phyloP scores from a whole-genome alignment of 2,113 vertebrate genomes.

The Phycodurus eques region DNA sequence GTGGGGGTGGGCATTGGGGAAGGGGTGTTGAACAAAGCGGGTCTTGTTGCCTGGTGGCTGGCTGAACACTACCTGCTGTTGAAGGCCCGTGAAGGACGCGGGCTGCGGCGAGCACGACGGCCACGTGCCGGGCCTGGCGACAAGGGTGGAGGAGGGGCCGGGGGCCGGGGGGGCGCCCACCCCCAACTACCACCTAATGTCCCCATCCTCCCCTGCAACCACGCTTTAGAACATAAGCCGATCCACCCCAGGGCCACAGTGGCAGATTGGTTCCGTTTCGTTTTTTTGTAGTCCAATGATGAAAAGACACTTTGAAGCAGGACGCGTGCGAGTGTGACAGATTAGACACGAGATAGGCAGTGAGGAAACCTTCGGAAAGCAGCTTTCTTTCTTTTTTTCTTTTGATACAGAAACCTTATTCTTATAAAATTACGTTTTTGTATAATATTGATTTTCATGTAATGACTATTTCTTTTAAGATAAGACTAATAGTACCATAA shows the following conservation, averaged over 20 bases:
- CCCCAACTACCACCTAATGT: not conserved
- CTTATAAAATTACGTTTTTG: no score
- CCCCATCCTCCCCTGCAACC: conserved; percentile 1
- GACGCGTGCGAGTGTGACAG: not conserved
- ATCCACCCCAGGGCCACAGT: not conserved
- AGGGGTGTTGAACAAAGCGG: conserved; percentile 66
- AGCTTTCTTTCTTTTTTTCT: no score
- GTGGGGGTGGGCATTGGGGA: no score
- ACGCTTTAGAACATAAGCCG: conserved; percentile 3
- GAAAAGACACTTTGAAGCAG: not conserved
- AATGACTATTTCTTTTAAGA: no score
- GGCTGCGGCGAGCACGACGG: conserved; percentile 61
- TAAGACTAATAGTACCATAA: no score
- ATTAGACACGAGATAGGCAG: conserved; percentile 8
- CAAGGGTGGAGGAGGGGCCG: conserved; percentile 37
- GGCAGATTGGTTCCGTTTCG: not conserved
- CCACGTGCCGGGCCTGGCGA: conserved; percentile 63
- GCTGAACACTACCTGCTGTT: conserved; percentile 77
- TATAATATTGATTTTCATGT: no score
- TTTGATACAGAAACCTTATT: no score
- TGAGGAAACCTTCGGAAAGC: not conserved
- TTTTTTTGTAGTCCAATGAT: not conserved
- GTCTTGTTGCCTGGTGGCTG: conserved; percentile 64
- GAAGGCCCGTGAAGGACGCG: conserved; percentile 71
- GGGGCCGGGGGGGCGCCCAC: conserved; percentile 31